Percentiles rank a stretch among this genome's conserved stretches.
Evolutionary conservation across 2,113 vertebrate genomes (phyloP).

Genomic region (Tyto alba): DNA sequence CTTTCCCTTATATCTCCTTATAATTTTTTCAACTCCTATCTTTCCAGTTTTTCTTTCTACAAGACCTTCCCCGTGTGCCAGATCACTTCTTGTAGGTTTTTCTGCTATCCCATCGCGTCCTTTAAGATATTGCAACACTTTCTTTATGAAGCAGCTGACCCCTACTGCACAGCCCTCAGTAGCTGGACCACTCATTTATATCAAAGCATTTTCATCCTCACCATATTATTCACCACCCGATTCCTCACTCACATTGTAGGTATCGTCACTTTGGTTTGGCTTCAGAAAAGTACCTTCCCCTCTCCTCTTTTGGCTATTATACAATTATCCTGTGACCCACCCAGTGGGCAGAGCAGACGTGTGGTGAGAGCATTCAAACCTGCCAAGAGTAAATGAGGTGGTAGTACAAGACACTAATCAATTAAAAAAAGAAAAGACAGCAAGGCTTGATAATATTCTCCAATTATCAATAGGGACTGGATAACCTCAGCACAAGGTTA

Average conservation of each 20-base stretch:
- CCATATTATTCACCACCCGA: background rate
- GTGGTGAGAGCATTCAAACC: accelerated
- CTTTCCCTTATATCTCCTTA: background rate
- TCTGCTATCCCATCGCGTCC: background rate
- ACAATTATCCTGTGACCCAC: background rate
- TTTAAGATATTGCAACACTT: background rate
- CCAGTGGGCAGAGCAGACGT: background rate
- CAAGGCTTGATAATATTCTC: background rate
- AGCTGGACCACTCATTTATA: too few species aligned
- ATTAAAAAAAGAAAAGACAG: background rate
- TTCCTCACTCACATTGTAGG: background rate
- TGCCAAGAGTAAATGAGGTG: background rate
- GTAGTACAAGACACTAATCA: background rate
- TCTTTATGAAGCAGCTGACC: background rate
- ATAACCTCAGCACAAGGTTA: background rate
- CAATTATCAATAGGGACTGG: background rate
- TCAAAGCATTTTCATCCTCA: background rate
- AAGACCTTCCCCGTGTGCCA: background rate
- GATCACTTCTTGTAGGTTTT: background rate
- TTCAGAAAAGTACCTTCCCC: background rate
- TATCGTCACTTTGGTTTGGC: background rate
- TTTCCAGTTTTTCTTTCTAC: background rate
- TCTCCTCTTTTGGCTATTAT: background rate
- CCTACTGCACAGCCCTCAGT: background rate
- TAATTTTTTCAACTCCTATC: background rate